These are phyloP conservation scores for Cepaea hortensis DNA, from an alignment of 2,888 invertebrate species.

Conservation along the genomic window DNA sequence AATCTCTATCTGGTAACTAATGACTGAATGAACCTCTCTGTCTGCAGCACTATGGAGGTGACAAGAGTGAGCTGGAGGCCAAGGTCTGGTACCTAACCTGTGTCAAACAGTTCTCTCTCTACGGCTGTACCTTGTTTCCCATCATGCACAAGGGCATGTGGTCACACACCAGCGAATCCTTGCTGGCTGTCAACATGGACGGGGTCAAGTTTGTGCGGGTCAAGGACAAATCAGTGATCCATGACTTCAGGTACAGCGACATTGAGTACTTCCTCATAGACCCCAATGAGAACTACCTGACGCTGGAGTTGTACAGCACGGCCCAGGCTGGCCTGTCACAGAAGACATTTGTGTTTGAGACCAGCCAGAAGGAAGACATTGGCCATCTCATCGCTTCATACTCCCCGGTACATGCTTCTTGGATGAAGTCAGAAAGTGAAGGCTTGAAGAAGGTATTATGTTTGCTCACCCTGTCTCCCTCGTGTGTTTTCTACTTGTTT, in stretches of 20 bases:
- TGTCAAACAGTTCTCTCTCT: constrained; percentile 96
- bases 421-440: constrained; percentile 74
- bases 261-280: constrained; percentile 93
- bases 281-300: constrained; percentile 93
- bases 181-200: constrained; percentile 92
- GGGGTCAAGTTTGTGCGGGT: constrained; percentile 93
- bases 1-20: too few species aligned
- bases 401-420: constrained; percentile 86
- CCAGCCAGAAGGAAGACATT: constrained; percentile 91
- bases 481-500: not conserved
- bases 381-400: constrained; percentile 94
- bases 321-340: constrained; percentile 62
- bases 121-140: constrained; percentile 90
- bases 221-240: constrained; percentile 92
- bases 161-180: constrained; percentile 85
- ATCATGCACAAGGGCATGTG: constrained; percentile 95
- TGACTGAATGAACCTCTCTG: not conserved
- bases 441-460: constrained; percentile 65
- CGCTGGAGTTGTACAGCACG: constrained; percentile 88
- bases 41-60: constrained; percentile 85
- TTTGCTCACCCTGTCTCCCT: not conserved
- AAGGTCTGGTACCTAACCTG: constrained; percentile 95
- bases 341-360: constrained; percentile 89
- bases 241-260: constrained; percentile 92
- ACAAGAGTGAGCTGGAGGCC: constrained; percentile 91